Evolutionary conservation across 2,888 invertebrate species (phyloP).

Genomic region (Oscheius sp.): DNA sequence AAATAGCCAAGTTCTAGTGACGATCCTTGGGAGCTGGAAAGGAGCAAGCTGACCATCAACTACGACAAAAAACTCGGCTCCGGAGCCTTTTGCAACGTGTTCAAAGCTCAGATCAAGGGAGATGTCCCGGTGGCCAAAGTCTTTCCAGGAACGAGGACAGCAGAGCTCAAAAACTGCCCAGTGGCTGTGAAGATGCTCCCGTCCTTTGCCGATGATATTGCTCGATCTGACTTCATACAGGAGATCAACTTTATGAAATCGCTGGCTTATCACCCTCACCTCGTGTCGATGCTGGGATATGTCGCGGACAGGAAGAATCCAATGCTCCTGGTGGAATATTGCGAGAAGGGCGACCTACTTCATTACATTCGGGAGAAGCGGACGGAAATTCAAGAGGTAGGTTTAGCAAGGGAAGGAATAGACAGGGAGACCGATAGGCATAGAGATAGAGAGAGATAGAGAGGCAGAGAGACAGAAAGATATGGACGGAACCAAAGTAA

Average conservation of each 20-base stretch:
- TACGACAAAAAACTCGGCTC: constrained; percentile 66
- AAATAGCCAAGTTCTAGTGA: constrained; percentile 11
- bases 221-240: constrained; percentile 66
- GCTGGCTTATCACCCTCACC: constrained; percentile 66
- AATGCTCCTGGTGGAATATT: constrained; percentile 63
- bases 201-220: constrained; percentile 67
- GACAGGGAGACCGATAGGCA: too few species aligned
- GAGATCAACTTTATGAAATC: constrained; percentile 71
- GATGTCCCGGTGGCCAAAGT: constrained; percentile 61
- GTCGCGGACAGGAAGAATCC: constrained; percentile 62
- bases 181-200: constrained; percentile 69
- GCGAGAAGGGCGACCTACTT: constrained; percentile 65
- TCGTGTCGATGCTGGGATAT: constrained; percentile 68
- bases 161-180: constrained; percentile 55
- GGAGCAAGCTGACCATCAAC: constrained; percentile 57
- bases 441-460: too few species aligned
- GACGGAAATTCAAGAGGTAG: constrained; percentile 49
- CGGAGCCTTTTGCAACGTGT: constrained; percentile 69
- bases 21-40: constrained; percentile 53
- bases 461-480: neutral
- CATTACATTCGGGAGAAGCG: constrained; percentile 60
- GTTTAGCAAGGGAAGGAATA: neutral
- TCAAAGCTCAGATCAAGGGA: constrained; percentile 62
- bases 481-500: neutral
- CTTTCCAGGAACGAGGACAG: constrained; percentile 51